These are phyloP conservation scores for Coranthus polyacanthus DNA, from an alignment of 2,797 vertebrate genomes.

Conservation along the genomic window DNA sequence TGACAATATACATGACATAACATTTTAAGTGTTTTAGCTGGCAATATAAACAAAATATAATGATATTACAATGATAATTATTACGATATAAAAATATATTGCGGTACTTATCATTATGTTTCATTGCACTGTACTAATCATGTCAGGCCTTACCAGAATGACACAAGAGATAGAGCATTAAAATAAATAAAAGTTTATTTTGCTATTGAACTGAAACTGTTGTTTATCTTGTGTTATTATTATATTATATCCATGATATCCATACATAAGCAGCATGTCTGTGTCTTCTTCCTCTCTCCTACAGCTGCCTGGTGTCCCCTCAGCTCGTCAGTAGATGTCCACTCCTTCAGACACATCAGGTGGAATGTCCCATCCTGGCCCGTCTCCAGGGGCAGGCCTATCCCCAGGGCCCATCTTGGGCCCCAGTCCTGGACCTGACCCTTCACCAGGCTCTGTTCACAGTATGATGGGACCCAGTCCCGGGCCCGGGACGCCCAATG, in stretches of 20 bases:
- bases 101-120: too few relatives aligned
- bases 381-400: constrained; percentile 94
- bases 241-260: too few relatives aligned
- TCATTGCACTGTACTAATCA: too few relatives aligned
- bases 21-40: too few relatives aligned
- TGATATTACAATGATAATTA: too few relatives aligned
- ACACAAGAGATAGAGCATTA: too few relatives aligned
- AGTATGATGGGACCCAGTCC: constrained; percentile 98
- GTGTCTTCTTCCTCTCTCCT: not conserved
- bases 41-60: too few relatives aligned
- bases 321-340: constrained; percentile 88
- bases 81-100: too few relatives aligned
- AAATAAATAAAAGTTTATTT: too few relatives aligned
- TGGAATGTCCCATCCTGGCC: constrained; percentile 96
- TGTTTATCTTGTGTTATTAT: not conserved
- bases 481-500: constrained; percentile 92
- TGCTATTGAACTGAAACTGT: too few relatives aligned
- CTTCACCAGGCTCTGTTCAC: constrained; percentile 96
- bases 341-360: constrained; percentile 91
- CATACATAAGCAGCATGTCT: not conserved
- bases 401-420: constrained; percentile 97
- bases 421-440: constrained; percentile 96
- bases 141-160: too few relatives aligned
- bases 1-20: too few relatives aligned
- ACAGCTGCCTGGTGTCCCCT: constrained; percentile 48